phyloP scores from a whole-genome alignment of 2,888 invertebrate genomes.

The Malachius bipustulatus region DNA sequence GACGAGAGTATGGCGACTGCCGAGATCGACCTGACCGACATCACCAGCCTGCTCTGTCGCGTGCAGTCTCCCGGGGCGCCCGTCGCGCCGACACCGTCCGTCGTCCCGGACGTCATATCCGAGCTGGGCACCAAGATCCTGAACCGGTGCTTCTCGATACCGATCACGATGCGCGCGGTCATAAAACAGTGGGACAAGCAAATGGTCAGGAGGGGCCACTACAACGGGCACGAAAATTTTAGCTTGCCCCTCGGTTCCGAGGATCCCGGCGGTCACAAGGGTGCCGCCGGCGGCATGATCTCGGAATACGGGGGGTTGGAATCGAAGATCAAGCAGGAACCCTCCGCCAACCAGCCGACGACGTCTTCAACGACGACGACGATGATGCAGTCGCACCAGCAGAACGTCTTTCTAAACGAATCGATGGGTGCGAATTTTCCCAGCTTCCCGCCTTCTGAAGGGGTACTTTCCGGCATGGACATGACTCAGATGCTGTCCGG shows the following conservation, averaged over 20 bases:
- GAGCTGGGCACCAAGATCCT: conserved; percentile 56
- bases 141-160: conserved; percentile 85
- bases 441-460: conserved; percentile 32
- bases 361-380: conserved; percentile 15
- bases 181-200: conserved; percentile 79
- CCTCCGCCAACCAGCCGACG: conserved; percentile 20
- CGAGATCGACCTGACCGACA: conserved; percentile 75
- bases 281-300: conserved; percentile 35
- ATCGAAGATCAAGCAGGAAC: conserved; percentile 34
- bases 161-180: conserved; percentile 76
- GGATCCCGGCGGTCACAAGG: conserved; percentile 49
- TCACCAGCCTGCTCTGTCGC: conserved; percentile 65
- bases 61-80: conserved; percentile 54
- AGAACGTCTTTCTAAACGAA: conserved; percentile 34
- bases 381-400: conserved; percentile 29
- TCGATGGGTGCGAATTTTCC: conserved; percentile 34
- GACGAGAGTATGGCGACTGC: conserved; percentile 90
- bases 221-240: conserved; percentile 43
- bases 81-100: conserved; percentile 32
- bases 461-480: conserved; percentile 31
- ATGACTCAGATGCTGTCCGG: conserved; percentile 32
- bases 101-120: conserved; percentile 37
- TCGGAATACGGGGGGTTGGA: conserved; percentile 36
- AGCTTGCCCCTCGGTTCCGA: conserved; percentile 56
- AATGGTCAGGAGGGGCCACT: conserved; percentile 37